Conservation (phyloP, 2,797 vertebrate genomes). For the Eidolon dupreanum region DNA sequence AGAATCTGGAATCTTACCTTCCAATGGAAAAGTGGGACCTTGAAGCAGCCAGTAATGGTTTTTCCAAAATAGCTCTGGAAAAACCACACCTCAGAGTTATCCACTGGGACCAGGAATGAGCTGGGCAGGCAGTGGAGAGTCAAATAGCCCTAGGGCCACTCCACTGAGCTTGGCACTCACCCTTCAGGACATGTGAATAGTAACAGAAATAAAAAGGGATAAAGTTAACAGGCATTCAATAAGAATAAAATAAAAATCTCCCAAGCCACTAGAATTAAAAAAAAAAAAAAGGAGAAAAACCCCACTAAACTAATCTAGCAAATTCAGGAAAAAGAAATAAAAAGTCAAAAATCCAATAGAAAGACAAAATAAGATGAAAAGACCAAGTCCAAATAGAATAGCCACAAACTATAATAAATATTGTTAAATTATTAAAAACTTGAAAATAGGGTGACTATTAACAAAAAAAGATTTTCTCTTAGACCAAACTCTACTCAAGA, state of each 20-base stretch:
- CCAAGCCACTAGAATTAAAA: neutral
- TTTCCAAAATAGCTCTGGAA: neutral
- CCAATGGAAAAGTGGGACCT: neutral
- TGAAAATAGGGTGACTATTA: neutral
- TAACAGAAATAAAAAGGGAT: neutral
- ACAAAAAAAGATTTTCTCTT: neutral
- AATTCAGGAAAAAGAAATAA: neutral
- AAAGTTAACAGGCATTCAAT: neutral
- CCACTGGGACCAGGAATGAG: neutral
- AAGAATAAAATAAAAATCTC: neutral
- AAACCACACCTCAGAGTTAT: neutral
- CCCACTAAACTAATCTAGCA: neutral
- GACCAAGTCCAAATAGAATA: neutral
- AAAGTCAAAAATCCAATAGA: neutral
- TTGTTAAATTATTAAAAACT: neutral
- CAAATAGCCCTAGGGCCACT: fast-evolving
- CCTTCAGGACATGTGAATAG: neutral
- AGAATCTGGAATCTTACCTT: neutral
- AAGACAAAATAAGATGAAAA: neutral
- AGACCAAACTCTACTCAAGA: neutral
- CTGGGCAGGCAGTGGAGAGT: no score
- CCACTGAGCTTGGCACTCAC: neutral
- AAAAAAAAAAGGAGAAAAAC: neutral
- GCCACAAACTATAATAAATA: neutral
- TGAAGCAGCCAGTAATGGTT: neutral